Percentiles rank a stretch among this genome's conserved stretches.
Evolutionary conservation across 2,113 vertebrate genomes (phyloP).

Genomic region (Ellobius talpinus): DNA sequence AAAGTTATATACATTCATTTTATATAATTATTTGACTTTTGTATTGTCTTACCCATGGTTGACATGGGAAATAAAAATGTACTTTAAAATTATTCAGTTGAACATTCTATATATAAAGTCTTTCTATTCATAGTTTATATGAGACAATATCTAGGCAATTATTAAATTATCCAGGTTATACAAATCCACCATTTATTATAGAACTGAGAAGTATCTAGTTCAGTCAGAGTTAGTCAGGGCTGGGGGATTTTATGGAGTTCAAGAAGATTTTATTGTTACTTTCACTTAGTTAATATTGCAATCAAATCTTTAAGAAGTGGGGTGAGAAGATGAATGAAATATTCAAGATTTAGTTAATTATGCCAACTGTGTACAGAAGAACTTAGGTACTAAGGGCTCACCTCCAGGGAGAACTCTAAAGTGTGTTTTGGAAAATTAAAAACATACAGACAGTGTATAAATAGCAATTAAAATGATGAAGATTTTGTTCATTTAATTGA

Average conservation of each 20-base stretch:
- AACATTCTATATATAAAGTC: not conserved
- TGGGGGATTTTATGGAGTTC: not conserved
- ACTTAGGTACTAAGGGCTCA: not conserved
- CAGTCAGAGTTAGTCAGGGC: not conserved
- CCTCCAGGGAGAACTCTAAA: slow-evolving; percentile 22
- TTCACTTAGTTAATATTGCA: not conserved
- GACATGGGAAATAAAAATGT: not conserved
- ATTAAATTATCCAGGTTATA: not conserved
- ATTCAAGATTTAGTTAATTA: slow-evolving; percentile 15
- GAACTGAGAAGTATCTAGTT: not conserved
- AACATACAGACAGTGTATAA: slow-evolving; percentile 17
- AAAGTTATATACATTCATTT: not conserved
- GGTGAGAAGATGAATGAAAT: not conserved
- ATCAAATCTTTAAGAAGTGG: not conserved
- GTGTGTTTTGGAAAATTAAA: slow-evolving; percentile 45
- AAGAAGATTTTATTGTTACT: not conserved
- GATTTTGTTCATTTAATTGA: slow-evolving; percentile 61
- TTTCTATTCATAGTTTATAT: not conserved
- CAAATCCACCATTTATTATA: not conserved
- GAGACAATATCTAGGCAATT: not conserved
- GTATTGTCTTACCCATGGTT: not conserved
- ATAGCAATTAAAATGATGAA: slow-evolving; percentile 41
- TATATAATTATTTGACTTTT: not conserved
- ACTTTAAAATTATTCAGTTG: not conserved
- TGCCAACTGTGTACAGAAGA: not conserved